Evolutionary conservation across 2,888 invertebrate species (phyloP).

Genomic region (Tanaodytes sp.): DNA sequence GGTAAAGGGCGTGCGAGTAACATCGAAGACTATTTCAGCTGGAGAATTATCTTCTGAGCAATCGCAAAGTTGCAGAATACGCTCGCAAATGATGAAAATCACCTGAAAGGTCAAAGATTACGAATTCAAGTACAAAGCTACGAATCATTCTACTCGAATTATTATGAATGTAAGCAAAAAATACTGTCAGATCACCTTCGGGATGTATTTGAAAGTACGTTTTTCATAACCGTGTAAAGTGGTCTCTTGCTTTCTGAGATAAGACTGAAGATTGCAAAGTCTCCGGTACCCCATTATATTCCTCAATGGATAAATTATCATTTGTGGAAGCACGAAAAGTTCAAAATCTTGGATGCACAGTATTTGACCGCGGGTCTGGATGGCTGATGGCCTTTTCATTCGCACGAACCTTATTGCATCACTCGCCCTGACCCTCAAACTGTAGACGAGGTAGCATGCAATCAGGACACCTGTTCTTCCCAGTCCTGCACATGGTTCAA

Average conservation of each 20-base stretch:
- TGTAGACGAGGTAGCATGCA: constrained; percentile 88
- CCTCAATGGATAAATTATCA: constrained; percentile 82
- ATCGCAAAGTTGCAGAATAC: constrained; percentile 81
- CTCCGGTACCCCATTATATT: constrained; percentile 71
- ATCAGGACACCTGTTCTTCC: constrained; percentile 91
- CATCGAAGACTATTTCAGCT: constrained; percentile 74
- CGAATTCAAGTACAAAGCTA: too few relatives aligned
- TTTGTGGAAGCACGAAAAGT: constrained; percentile 84
- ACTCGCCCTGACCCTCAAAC: constrained; percentile 82
- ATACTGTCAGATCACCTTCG: constrained; percentile 77
- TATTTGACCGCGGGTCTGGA: constrained; percentile 89
- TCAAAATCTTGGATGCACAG: constrained; percentile 87
- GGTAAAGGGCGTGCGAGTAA: constrained; percentile 77
- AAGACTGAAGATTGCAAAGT: constrained; percentile 78
- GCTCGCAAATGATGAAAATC: constrained; percentile 84
- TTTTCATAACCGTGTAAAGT: constrained; percentile 86
- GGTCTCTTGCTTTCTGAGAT: constrained; percentile 81
- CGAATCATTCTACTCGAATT: too few relatives aligned
- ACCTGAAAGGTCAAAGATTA: constrained; percentile 75
- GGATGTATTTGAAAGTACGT: constrained; percentile 82
- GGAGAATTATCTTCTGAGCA: constrained; percentile 75
- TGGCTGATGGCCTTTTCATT: constrained; percentile 82
- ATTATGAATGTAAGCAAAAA: background rate
- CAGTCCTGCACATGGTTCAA: constrained; percentile 75
- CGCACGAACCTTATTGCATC: constrained; percentile 87